A percentile compares a stretch with the other conserved stretches of the same genome.
Conservation (phyloP, 2,797 vertebrate species). For the Champsocephalus esox region DNA sequence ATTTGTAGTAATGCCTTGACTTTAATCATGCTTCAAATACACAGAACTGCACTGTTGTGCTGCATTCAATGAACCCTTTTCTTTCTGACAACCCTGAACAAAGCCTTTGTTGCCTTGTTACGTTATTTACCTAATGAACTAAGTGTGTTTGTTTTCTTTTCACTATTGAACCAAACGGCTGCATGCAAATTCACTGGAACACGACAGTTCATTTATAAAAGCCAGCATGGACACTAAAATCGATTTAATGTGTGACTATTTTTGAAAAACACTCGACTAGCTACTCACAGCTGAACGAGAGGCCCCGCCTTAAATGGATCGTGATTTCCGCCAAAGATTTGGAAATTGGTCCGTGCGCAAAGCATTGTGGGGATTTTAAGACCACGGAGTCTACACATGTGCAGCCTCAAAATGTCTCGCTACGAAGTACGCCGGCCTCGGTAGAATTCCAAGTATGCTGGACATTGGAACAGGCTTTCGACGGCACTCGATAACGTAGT, state of each 20-base stretch:
- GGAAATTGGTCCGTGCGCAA: too few relatives aligned
- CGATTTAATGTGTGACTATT: background rate
- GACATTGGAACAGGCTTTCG: too few relatives aligned
- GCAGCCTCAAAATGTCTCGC: too few relatives aligned
- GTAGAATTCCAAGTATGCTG: too few relatives aligned
- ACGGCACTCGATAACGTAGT: too few relatives aligned
- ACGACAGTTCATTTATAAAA: constrained; percentile 1
- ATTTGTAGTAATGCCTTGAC: constrained; percentile 32
- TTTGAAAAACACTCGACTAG: background rate
- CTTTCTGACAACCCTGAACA: constrained; percentile 2
- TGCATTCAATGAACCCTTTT: constrained; percentile 28
- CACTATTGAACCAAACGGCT: background rate
- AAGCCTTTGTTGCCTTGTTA: constrained; percentile 4
- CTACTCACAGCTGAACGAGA: background rate
- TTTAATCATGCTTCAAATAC: constrained; percentile 49
- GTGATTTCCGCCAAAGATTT: too few relatives aligned
- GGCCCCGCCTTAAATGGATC: too few relatives aligned
- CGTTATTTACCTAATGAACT: background rate
- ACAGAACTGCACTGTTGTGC: constrained; percentile 16
- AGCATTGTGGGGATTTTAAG: too few relatives aligned
- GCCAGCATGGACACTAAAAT: background rate
- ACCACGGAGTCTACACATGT: too few relatives aligned
- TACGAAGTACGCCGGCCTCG: too few relatives aligned
- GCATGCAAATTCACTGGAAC: background rate
- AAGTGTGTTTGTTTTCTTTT: background rate